These are phyloP conservation scores for Bubo blakistoni DNA, from an alignment of 2,113 vertebrate genomes.

Conservation along the genomic window DNA sequence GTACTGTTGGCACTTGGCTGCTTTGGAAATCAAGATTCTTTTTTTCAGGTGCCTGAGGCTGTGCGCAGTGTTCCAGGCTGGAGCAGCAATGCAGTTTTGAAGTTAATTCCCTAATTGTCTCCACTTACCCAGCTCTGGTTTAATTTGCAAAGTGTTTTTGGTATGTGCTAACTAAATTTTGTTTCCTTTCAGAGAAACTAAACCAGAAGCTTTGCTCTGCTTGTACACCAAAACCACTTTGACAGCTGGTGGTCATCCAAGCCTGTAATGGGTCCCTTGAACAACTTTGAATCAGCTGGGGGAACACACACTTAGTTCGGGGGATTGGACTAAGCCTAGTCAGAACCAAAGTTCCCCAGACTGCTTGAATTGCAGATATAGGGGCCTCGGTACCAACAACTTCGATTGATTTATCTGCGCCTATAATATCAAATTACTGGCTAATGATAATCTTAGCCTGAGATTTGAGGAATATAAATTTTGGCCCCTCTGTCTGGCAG, in stretches of 20 bases:
- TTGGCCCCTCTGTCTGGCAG: not conserved
- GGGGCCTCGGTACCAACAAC: not conserved
- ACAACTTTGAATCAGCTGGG: not conserved
- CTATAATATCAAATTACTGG: not conserved
- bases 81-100: not conserved
- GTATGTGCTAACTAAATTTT: not conserved
- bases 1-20: not conserved
- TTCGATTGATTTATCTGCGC: not conserved
- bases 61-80: not conserved
- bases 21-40: not conserved
- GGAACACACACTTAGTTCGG: not conserved
- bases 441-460: not conserved
- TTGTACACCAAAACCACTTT: not conserved
- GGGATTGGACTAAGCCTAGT: not conserved
- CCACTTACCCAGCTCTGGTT: not conserved
- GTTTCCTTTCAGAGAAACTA: not conserved
- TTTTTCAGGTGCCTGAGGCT: slow-evolving; percentile 21
- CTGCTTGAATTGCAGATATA: not conserved
- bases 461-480: not conserved
- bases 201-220: not conserved
- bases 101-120: slow-evolving; percentile 16
- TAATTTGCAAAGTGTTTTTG: slow-evolving; percentile 9
- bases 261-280: not conserved
- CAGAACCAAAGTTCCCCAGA: not conserved
- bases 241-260: not conserved